Conservation (phyloP, 2,113 vertebrate species). For the Mus spicilegus region DNA sequence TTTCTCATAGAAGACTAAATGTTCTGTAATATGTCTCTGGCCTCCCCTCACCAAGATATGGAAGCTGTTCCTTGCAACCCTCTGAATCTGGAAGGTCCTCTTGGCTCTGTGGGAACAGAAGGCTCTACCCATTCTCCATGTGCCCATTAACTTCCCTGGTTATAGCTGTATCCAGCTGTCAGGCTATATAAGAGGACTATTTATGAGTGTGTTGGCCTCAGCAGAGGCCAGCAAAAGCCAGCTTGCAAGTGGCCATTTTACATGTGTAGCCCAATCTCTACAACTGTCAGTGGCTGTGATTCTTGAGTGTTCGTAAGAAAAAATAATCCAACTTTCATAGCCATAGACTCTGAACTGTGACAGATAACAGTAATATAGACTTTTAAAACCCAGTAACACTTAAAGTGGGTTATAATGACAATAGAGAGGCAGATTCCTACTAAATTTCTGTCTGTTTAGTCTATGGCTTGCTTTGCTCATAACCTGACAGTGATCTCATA, state of each 20-base stretch:
- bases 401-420: neutral
- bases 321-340: neutral
- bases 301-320: constrained; percentile 79
- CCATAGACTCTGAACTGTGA: neutral
- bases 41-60: neutral
- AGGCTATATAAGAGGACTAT: neutral
- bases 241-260: neutral
- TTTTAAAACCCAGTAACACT: neutral
- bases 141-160: neutral
- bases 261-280: neutral
- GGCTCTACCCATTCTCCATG: neutral
- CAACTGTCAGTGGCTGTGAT: neutral
- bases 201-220: neutral
- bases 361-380: neutral
- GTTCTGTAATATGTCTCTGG: neutral
- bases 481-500: neutral
- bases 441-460: neutral
- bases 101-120: neutral
- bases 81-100: neutral
- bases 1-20: constrained; percentile 19
- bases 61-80: neutral
- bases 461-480: constrained; percentile 38
- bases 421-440: neutral
- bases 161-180: neutral
- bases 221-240: neutral